Evolutionary conservation across 2,797 vertebrate genomes (phyloP).

Genomic region (Alca torda): DNA sequence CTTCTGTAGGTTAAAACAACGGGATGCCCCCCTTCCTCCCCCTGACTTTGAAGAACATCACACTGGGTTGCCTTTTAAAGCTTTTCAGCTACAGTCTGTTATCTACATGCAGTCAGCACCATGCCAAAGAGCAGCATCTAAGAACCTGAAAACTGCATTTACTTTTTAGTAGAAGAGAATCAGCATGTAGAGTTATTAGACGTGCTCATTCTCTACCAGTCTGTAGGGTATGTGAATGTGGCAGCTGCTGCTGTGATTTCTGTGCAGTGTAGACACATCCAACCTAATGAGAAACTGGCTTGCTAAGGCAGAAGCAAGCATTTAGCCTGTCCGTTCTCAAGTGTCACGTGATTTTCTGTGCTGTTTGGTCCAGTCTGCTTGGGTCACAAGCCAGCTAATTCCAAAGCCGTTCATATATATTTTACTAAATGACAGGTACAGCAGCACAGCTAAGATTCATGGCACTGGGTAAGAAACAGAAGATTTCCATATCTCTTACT

Average conservation of each 20-base stretch:
- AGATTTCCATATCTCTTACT: not conserved
- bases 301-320: not conserved
- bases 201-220: not conserved
- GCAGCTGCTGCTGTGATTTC: not conserved
- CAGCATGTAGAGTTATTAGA: not conserved
- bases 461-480: not conserved
- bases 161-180: not conserved
- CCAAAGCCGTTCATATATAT: not conserved
- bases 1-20: constrained; percentile 40
- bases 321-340: not conserved
- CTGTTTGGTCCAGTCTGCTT: not conserved
- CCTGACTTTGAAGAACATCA: not conserved
- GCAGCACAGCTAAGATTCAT: not conserved
- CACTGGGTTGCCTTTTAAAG: not conserved
- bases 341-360: not conserved
- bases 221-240: not conserved
- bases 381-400: not conserved
- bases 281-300: not conserved
- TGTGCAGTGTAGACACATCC: not conserved
- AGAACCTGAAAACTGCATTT: not conserved
- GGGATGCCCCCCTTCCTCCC: not conserved
- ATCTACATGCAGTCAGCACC: not conserved
- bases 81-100: not conserved
- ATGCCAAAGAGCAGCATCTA: not conserved
- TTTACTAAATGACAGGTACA: not conserved